A percentile compares a stretch with the other conserved stretches of the same genome.
Evolutionary conservation across 2,888 invertebrate genomes (phyloP).

Genomic region (Caenorhabditis sp.): DNA sequence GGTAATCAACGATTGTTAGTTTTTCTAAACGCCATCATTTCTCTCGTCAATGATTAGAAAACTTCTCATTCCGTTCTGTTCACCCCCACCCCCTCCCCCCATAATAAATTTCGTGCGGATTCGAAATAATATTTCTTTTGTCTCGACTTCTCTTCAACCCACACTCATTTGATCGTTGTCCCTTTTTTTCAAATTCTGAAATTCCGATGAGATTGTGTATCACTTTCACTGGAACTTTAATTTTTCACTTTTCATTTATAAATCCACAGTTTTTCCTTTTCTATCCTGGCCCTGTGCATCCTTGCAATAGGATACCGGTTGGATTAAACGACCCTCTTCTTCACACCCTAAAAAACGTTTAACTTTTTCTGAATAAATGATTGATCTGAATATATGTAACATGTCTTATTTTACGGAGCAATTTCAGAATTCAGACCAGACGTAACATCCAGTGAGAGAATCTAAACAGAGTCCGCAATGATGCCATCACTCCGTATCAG

Average conservation of each 20-base stretch:
- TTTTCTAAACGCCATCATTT: slow-evolving; percentile 6
- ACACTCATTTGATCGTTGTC: slow-evolving; percentile 33
- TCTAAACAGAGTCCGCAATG: too few relatives aligned
- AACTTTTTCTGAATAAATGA: slow-evolving; percentile 22
- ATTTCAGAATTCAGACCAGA: too few relatives aligned
- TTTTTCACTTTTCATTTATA: slow-evolving; percentile 15
- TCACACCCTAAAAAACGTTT: slow-evolving; percentile 8
- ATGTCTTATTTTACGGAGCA: too few relatives aligned
- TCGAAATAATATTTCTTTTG: slow-evolving; percentile 29
- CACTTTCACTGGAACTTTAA: slow-evolving; percentile 41
- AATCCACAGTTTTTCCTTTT: neutral
- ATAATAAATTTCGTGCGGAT: slow-evolving; percentile 52
- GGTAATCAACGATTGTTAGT: slow-evolving; percentile 41
- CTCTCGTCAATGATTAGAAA: slow-evolving; percentile 22
- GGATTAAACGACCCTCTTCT: slow-evolving; percentile 41
- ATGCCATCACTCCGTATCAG: too few relatives aligned
- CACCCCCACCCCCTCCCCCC: neutral
- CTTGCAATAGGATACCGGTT: slow-evolving; percentile 60
- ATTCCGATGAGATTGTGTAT: slow-evolving; percentile 20
- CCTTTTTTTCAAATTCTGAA: slow-evolving; percentile 21
- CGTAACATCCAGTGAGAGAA: too few relatives aligned
- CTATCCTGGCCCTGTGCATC: slow-evolving; percentile 51
- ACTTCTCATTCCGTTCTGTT: slow-evolving; percentile 5
- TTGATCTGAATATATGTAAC: neutral
- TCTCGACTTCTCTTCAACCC: neutral